Base-by-base conservation (phyloP, 2,888 invertebrate species). In the Melanophora roralis region DNA sequence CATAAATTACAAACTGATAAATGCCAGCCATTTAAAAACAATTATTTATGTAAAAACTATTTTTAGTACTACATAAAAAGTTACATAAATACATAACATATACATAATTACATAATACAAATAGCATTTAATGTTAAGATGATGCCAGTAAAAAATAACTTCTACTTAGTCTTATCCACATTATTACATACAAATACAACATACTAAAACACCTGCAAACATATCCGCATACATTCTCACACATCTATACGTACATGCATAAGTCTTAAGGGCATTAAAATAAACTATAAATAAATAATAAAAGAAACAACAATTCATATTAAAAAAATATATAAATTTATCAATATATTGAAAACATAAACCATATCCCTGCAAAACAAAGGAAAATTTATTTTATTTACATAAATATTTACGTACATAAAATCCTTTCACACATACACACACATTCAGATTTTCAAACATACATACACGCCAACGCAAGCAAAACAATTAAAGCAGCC, bases 1-100 rank as follows among this genome's bases (percentile, higher is more conserved):
- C 92, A 82, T 92, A 91, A 90, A 51, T 34, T 32, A 47, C 53
- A 9, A 55, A 68, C 34, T 71, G 11, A 14, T 38, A 65, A 72
- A 67, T 53, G 59, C 34, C 57, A 59, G 51, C 21, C 65, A 65
- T 49, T 16, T 59, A 32, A 57, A 23, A 45, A 57, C 27, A 27
- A 27, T 5, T 27, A 27, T 27, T 6, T 27, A 27, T 27, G 65
- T 14, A 59, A 32, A 19, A 57, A 40, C 32, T n/a, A 12, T 32
- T 55, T 16, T 16, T 40, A 40, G 21, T 43, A 43, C 23, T 16
- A 14, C 21, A 53, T 60, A 69, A 7, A 32, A 9, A 32, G 38
- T 23, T 36, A n/a, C 38, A 69, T 55, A 57, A 7, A 23, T 14
- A 40, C 60, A 27, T 45, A 5, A 5, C 27, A 11, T 4, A 45